Conservation (phyloP, 2,797 vertebrate species). For the Tragopan temminckii region DNA sequence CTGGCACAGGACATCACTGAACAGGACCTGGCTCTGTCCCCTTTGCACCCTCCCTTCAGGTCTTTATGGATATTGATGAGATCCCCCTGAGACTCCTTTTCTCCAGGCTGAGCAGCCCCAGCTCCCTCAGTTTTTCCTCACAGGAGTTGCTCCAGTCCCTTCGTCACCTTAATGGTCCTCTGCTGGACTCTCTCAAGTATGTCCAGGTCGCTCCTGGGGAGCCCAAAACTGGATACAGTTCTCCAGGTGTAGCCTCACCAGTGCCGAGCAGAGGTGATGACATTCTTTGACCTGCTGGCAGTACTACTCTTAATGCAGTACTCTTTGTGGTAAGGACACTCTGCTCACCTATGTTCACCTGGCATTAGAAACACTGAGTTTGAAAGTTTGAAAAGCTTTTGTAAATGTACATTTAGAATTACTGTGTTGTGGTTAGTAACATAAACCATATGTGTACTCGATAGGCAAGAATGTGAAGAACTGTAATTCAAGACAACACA, state of each 20-base stretch:
- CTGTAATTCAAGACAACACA: neutral
- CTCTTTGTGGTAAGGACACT: rapidly evolving
- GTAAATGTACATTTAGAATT: neutral
- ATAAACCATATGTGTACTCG: neutral
- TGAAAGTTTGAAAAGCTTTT: neutral
- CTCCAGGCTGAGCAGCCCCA: neutral
- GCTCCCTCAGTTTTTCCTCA: too few relatives aligned
- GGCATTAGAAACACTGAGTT: neutral
- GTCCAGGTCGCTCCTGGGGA: neutral
- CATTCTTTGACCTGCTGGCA: neutral
- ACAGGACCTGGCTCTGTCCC: neutral
- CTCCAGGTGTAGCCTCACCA: neutral
- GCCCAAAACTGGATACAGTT: neutral
- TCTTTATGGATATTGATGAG: neutral
- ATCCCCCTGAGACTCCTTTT: neutral
- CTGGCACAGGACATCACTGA: neutral
- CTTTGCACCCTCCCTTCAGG: neutral
- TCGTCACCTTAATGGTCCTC: neutral
- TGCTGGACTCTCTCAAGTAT: neutral
- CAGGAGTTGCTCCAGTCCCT: neutral
- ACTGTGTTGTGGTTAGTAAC: neutral
- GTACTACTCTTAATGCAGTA: neutral
- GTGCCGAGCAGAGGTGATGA: neutral
- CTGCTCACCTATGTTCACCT: neutral
- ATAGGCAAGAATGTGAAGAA: neutral